Evolutionary conservation across 2,888 invertebrate species (phyloP).

Genomic region (Autographa gamma): DNA sequence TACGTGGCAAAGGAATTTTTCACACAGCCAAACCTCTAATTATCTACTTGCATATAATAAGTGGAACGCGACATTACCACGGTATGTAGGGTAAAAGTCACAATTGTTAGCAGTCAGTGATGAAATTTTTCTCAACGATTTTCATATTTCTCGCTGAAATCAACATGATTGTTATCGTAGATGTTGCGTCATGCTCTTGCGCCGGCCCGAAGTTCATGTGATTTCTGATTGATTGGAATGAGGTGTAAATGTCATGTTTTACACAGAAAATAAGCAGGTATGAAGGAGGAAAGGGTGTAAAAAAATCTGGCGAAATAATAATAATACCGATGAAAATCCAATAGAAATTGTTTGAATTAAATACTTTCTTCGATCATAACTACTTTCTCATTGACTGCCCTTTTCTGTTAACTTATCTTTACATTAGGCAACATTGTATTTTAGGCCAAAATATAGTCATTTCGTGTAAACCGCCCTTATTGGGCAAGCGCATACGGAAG

Average conservation of each 20-base stretch:
- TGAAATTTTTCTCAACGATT: constrained; percentile 65
- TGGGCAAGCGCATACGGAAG: constrained; percentile 71
- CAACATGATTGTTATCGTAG: constrained; percentile 59
- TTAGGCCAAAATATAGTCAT: constrained; percentile 32
- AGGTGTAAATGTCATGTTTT: constrained; percentile 2
- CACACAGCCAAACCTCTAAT: constrained; percentile 36
- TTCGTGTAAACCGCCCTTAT: constrained; percentile 54
- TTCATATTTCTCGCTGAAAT: constrained; percentile 59
- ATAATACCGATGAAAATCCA: too few species aligned
- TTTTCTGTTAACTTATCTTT: neutral
- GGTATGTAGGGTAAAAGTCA: constrained; percentile 54
- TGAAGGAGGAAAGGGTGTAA: too few species aligned
- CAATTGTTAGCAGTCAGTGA: constrained; percentile 46
- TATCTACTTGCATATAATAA: constrained; percentile 26
- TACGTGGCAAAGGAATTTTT: constrained; percentile 25
- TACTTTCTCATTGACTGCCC: neutral
- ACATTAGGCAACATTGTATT: constrained; percentile 2
- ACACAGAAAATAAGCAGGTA: too few species aligned
- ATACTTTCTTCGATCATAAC: neutral
- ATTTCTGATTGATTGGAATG: constrained; percentile 26
- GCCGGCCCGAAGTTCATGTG: constrained; percentile 59
- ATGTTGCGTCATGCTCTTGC: constrained; percentile 60
- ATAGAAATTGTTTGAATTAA: neutral
- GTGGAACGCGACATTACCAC: constrained; percentile 30
- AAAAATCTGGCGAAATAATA: too few species aligned